Evolutionary conservation across 2,113 vertebrate genomes (phyloP).

Genomic region (Sterna hirundo): DNA sequence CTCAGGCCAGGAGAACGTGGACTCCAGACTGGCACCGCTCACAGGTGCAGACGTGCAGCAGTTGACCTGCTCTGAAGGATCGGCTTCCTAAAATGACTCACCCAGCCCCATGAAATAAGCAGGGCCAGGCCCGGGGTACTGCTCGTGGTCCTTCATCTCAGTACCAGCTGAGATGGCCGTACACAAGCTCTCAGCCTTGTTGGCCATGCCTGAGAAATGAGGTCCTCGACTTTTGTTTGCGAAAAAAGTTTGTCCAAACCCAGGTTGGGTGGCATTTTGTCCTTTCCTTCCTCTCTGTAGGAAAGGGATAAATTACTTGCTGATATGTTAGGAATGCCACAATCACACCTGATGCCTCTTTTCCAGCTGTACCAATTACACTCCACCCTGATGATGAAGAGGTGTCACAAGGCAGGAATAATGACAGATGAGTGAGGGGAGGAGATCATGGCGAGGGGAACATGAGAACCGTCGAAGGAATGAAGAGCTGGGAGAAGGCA

Average conservation of each 20-base stretch:
- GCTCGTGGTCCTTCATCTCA: neutral
- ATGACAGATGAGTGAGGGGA: neutral
- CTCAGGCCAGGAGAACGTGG: neutral
- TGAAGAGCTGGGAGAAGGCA: neutral
- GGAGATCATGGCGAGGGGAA: neutral
- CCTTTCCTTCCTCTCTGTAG: neutral
- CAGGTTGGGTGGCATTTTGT: neutral
- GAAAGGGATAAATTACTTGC: neutral
- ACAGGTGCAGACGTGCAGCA: neutral
- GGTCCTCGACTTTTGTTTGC: neutral
- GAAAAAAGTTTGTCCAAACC: neutral
- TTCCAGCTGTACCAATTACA: constrained; percentile 35
- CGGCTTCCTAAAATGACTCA: neutral
- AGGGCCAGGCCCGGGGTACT: neutral
- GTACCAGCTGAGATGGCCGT: neutral
- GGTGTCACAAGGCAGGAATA: neutral
- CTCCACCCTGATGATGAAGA: neutral
- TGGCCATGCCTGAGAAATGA: neutral
- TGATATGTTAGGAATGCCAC: neutral
- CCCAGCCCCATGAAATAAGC: neutral
- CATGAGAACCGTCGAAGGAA: neutral
- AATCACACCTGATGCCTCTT: neutral
- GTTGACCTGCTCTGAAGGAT: neutral
- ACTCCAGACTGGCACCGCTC: neutral
- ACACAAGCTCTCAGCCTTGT: neutral